Conservation (phyloP, 2,797 vertebrate genomes). For the Parauchenoglanis ngamensis region DNA sequence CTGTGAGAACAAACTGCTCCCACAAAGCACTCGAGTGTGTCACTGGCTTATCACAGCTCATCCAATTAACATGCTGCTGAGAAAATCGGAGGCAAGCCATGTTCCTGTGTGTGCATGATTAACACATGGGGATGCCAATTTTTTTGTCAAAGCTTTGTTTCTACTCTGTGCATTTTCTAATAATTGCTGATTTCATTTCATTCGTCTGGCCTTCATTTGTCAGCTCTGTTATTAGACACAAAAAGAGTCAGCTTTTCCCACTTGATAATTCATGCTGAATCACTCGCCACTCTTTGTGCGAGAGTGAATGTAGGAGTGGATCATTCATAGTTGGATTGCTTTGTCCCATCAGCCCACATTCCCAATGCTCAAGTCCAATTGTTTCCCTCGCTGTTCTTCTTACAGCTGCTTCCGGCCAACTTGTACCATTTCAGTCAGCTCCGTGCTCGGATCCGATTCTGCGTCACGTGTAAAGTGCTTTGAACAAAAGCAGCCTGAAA, state of each 20-base stretch:
- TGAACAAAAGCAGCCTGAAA: background rate
- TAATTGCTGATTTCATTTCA: background rate
- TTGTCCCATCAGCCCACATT: background rate
- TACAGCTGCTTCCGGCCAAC: background rate
- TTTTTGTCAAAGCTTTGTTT: background rate
- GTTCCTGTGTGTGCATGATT: background rate
- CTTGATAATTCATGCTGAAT: background rate
- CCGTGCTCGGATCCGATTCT: background rate
- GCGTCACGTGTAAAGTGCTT: background rate
- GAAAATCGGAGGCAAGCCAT: background rate
- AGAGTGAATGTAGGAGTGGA: background rate
- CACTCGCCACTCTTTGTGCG: background rate
- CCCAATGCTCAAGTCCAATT: background rate
- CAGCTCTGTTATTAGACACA: background rate
- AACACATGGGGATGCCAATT: background rate
- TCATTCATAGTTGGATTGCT: background rate
- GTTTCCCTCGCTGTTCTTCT: background rate
- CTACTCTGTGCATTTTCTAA: too few relatives aligned
- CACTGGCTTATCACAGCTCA: slow-evolving; percentile 28
- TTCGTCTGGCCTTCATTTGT: background rate
- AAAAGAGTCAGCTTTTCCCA: background rate
- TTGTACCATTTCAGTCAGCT: background rate
- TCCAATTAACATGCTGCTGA: slow-evolving; percentile 33
- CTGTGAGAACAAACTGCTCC: slow-evolving; percentile 11
- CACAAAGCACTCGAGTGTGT: background rate